Evolutionary conservation across 1,140 invertebrate species (phyloP).

Genomic region (Drosophila lowei): DNA sequence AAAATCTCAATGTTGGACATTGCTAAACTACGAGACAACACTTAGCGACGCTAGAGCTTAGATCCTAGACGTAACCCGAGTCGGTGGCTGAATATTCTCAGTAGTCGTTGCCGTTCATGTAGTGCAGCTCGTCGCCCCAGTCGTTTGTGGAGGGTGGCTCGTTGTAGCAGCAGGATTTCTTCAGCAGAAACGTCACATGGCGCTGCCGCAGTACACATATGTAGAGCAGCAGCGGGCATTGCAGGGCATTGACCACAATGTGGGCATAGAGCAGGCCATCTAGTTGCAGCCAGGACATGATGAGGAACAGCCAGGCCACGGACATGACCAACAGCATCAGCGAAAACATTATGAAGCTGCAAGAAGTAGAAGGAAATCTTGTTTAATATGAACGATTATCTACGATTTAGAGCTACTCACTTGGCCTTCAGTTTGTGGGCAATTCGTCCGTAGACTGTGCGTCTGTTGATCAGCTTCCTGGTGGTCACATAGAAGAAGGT

Average conservation of each 20-base stretch:
- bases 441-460: conserved; percentile 92
- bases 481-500: conserved; percentile 91
- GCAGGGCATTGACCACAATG: conserved; percentile 88
- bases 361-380: conserved; percentile 65
- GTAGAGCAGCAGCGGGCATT: conserved; percentile 89
- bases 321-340: conserved; percentile 89
- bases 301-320: conserved; percentile 88
- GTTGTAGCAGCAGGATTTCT: conserved; percentile 90
- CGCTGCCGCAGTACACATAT: conserved; percentile 90
- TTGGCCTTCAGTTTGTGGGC: conserved; percentile 92
- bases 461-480: conserved; percentile 89
- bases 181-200: conserved; percentile 89
- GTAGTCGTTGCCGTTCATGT: conserved; percentile 90
- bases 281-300: conserved; percentile 89
- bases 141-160: conserved; percentile 87
- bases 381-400: not conserved
- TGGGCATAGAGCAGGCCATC: conserved; percentile 89
- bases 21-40: conserved; percentile 69
- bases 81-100: conserved; percentile 36
- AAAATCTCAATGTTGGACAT: conserved; percentile 77
- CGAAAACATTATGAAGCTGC: conserved; percentile 91
- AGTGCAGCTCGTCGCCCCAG: conserved; percentile 94
- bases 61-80: conserved; percentile 14
- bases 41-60: conserved; percentile 54
- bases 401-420: conserved; percentile 79